Base-by-base conservation (phyloP, 1,140 invertebrate genomes). In the Notospermus geniculatus region DNA sequence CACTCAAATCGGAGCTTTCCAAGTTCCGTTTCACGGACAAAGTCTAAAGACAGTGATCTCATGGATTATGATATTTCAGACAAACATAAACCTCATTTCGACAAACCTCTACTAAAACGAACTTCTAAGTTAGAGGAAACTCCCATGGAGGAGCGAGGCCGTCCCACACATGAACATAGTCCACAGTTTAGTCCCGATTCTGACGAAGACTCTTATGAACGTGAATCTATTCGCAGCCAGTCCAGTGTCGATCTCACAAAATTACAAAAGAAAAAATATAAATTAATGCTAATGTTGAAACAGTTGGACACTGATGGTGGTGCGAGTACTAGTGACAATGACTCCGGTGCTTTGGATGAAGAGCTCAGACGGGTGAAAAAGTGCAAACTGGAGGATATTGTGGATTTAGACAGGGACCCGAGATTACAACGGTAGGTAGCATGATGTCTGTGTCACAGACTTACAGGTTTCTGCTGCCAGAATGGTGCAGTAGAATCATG, bases 201-300 rank as follows among this genome's bases (percentile, higher is more conserved):
- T n/a, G 46, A 50, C 4, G 25, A 50, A 4, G 4, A 5, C 19
- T 5, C 4, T 27, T 27, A 50, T 9, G 46, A 50, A 19, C 4
- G 19, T 9, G 46, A 50, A 27, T 23, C 25, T 4, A 27, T 23
- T 27, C 19, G 25, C 19, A 23, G 19, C 19, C 46, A 50, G 46
- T 50, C 46, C 19, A 57, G 64, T 55, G 45, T 67, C 13, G 78
- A 80, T 41, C 63, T 82, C 43, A 63, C 67, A 54, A 71, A 77
- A 53, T 65, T 81, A 22, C 70, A 80, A 58, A 75, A 74, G 50
- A 69, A 77, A 57, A 79, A 80, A 69, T 66, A 73, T 23, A 63
- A 72, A 23, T 55, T 82, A 17, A 59, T 82, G 9, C 63, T 74
- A 43, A 70, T 80, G 30, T 61, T 82, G 23, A 73, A 78, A 57